Evolutionary conservation across 2,113 vertebrate genomes (phyloP).

Genomic region (Calidris pygmaea): DNA sequence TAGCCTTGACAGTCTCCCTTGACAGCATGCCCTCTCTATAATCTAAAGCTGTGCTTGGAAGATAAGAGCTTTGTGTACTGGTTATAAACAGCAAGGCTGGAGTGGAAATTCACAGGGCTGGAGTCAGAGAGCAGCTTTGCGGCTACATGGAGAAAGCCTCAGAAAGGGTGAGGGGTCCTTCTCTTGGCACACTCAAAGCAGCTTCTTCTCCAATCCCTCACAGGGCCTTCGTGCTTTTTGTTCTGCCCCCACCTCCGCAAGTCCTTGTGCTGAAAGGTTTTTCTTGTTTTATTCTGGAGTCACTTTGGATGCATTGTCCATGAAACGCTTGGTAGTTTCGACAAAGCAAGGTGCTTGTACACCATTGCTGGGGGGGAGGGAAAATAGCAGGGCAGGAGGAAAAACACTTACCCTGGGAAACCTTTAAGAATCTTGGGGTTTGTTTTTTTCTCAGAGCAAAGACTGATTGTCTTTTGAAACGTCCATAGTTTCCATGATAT

Average conservation of each 20-base stretch:
- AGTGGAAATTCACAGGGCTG: conserved; percentile 36
- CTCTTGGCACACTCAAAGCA: neutral
- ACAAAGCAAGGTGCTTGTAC: conserved; percentile 2
- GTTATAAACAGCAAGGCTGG: conserved; percentile 42
- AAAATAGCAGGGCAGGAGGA: neutral
- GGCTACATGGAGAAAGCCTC: neutral
- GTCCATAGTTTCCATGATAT: neutral
- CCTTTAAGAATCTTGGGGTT: neutral
- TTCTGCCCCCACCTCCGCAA: neutral
- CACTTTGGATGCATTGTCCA: neutral
- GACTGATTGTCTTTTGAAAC: neutral
- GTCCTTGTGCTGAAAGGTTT: conserved; percentile 7
- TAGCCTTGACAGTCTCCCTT: conserved; percentile 47
- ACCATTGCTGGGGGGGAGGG: neutral
- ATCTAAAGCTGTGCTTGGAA: conserved; percentile 50
- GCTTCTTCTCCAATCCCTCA: neutral
- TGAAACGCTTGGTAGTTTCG: neutral
- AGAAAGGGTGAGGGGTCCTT: neutral
- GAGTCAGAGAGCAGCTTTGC: conserved; percentile 17
- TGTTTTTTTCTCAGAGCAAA: neutral
- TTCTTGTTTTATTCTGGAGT: conserved; percentile 31
- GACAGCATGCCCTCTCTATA: conserved; percentile 11
- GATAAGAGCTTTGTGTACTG: conserved; percentile 50
- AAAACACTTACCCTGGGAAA: neutral
- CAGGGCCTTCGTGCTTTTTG: neutral